Base-by-base conservation (phyloP, 2,797 vertebrate genomes). In the Potorous gilbertii region DNA sequence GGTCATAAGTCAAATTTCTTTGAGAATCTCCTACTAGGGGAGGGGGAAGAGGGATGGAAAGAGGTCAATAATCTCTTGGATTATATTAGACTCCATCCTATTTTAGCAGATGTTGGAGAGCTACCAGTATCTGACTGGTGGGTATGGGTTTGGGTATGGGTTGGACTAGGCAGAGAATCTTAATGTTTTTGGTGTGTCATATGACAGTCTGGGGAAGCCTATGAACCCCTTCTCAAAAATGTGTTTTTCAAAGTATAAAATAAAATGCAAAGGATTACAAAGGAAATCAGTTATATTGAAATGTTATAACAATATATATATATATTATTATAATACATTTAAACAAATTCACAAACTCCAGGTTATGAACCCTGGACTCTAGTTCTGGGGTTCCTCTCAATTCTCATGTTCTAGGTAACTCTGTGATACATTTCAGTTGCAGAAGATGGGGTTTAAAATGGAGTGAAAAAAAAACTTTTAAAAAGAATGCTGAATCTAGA, bases 1-100 rank as follows among this genome's bases (percentile, higher is more conserved):
- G 93, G 96, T 91, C 91, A 93, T 94, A 54, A 95, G 94, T 92
- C 95, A 96, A 95, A 56, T 40, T 56, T 96, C 92, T 94, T 95
- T 94, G 52, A 96, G 56, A 95, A 97, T 90, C 91, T 92, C 93
- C 46, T 55, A 93, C 62, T 9, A 11, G 24, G 87, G 24, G 62
- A 29, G 16, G 16, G 16, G 6, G n/a, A 21, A 66, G 31, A 5
- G 31, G 14, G 16, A 40, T 5, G 31, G 59, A 11, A 14, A 40
- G 16, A 74, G 18, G 8, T 46, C 66, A 81, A 24, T 81, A 46
- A 81, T 81, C 18, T 81, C 66, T 81, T 81, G 66, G 29, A 81
- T 81, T 81, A 46, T 81, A 81, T 81, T 81, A 40, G n/a, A 46
- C n/a, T 81, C n/a, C 21, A 46, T 46, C 18, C 8, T 10, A 11